A percentile compares a stretch with the other conserved stretches of the same genome.
These are phyloP conservation scores for Phaetusa simplex DNA, from an alignment of 2,113 vertebrate species.

Conservation along the genomic window DNA sequence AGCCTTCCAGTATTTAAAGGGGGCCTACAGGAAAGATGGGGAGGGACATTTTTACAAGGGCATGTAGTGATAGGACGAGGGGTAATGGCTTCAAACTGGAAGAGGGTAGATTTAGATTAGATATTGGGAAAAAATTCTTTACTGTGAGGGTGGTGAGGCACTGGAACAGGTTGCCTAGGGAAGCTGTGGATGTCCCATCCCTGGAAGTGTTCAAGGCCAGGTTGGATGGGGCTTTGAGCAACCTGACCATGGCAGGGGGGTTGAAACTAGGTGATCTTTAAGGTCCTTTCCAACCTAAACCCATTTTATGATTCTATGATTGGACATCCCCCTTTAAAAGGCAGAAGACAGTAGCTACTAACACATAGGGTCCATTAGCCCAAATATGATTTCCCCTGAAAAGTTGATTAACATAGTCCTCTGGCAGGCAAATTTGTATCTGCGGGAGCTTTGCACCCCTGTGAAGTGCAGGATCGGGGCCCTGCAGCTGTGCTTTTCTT, in stretches of 20 bases:
- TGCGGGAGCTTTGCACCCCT: rapidly evolving
- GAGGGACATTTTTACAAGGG: neutral
- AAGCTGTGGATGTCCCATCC: neutral
- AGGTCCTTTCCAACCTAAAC: neutral
- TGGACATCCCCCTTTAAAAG: neutral
- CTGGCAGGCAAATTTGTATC: neutral
- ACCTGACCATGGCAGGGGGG: neutral
- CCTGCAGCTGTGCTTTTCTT: rapidly evolving
- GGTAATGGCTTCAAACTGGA: neutral
- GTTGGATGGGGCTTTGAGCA: neutral
- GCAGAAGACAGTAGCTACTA: neutral
- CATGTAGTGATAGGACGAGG: neutral
- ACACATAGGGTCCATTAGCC: neutral
- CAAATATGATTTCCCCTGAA: rapidly evolving
- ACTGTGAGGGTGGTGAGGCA: neutral
- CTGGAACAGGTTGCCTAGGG: neutral
- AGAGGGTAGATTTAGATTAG: neutral
- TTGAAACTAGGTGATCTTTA: neutral
- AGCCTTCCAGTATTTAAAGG: neutral
- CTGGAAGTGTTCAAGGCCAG: neutral
- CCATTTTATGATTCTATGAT: neutral
- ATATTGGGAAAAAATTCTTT: neutral
- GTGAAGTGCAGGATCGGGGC: neutral
- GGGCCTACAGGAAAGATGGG: neutral
- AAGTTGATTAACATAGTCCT: neutral